A percentile compares a stretch with the other conserved stretches of the same genome.
Evolutionary conservation across 1,140 invertebrate species (phyloP).

Genomic region (Thaumatotibia leucotreta): DNA sequence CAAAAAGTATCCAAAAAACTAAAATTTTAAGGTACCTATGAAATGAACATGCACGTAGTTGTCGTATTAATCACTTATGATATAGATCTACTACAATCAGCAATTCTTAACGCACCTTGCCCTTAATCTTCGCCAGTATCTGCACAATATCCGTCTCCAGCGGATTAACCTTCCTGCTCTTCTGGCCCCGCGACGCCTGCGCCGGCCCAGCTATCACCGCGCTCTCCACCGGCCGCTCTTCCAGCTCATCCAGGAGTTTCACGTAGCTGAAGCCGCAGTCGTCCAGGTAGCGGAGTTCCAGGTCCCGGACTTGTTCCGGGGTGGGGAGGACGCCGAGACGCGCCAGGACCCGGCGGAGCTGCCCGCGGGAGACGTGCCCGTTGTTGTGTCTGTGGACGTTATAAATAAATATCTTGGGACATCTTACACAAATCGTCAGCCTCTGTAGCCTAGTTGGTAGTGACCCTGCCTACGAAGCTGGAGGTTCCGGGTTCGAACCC

Average conservation of each 20-base stretch:
- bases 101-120: slow-evolving; percentile 67
- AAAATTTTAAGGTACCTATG: too few relatives aligned
- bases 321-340: slow-evolving; percentile 80
- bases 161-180: slow-evolving; percentile 76
- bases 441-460: too few relatives aligned
- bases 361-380: slow-evolving; percentile 82
- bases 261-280: slow-evolving; percentile 84
- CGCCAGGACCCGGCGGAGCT: slow-evolving; percentile 81
- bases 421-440: too few relatives aligned
- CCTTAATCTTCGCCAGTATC: slow-evolving; percentile 84
- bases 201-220: slow-evolving; percentile 74
- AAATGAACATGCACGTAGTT: too few relatives aligned
- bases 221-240: slow-evolving; percentile 52
- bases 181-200: slow-evolving; percentile 74
- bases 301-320: slow-evolving; percentile 79
- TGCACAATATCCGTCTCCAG: slow-evolving; percentile 80
- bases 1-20: too few relatives aligned
- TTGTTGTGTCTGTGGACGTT: slow-evolving; percentile 76
- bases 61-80: too few relatives aligned
- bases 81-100: too few relatives aligned
- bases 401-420: not conserved
- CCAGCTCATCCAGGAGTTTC: slow-evolving; percentile 79
- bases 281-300: slow-evolving; percentile 81
- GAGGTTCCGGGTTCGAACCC: too few relatives aligned
- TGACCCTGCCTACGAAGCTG: too few relatives aligned